Percentiles rank a stretch among this genome's conserved stretches.
Conservation (phyloP, 2,888 invertebrate species). For the Herminia tarsipennalis region DNA sequence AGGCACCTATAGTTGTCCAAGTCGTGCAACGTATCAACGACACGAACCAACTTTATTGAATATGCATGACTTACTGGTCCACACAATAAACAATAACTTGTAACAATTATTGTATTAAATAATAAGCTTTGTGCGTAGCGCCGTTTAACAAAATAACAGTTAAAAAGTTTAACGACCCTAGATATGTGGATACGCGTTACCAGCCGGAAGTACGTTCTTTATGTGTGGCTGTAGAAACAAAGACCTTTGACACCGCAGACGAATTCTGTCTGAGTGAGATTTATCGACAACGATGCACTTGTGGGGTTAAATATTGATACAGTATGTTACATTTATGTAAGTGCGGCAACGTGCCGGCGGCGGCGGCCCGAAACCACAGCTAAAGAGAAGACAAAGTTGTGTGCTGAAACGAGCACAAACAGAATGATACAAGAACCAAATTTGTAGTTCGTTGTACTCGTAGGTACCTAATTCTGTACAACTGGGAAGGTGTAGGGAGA, state of each 20-base stretch:
- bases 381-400: conserved; percentile 6
- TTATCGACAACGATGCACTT: conserved; percentile 8
- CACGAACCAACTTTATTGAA: conserved; percentile 9
- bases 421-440: too few species aligned
- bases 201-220: conserved; percentile 22
- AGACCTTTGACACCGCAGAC: conserved; percentile 30
- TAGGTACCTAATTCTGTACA: too few species aligned
- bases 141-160: conserved; percentile 8
- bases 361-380: conserved; percentile 2
- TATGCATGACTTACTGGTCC: conserved; percentile 6
- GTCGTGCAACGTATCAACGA: conserved; percentile 6
- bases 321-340: neutral
- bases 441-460: too few species aligned
- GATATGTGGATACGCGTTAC: conserved; percentile 24
- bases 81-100: neutral
- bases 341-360: neutral
- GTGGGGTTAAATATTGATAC: neutral
- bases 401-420: too few species aligned
- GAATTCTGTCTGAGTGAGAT: conserved; percentile 1
- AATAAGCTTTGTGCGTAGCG: neutral
- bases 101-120: conserved; percentile 7
- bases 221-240: conserved; percentile 19
- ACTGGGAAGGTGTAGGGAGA: conserved; percentile 5
- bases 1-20: neutral
- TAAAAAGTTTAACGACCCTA: conserved; percentile 25